Conservation (phyloP, 1,140 invertebrate genomes). For the Liolophura sinensis region DNA sequence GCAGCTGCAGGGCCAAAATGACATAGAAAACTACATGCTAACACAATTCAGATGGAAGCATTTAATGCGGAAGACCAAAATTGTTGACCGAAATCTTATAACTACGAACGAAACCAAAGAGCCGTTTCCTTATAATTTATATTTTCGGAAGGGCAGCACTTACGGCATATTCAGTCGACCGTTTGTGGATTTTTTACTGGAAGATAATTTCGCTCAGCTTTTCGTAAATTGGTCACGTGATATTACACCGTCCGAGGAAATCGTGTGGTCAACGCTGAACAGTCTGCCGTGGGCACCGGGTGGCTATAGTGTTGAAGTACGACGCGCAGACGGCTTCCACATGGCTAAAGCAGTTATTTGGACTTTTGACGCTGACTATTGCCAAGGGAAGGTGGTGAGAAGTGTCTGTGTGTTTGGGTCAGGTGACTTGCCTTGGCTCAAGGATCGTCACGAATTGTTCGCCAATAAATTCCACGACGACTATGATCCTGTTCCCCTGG, state of each 20-base stretch:
- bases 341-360: conserved; percentile 25
- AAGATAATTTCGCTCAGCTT: conserved; percentile 21
- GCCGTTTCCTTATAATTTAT: too few relatives aligned
- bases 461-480: conserved; percentile 51
- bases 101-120: conserved; percentile 14
- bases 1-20: conserved; percentile 36
- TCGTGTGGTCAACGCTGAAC: conserved; percentile 36
- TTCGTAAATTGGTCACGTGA: conserved; percentile 32
- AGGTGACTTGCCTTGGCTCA: conserved; percentile 41
- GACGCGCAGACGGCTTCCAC: conserved; percentile 19
- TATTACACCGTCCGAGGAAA: conserved; percentile 37
- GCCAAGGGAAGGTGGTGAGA: conserved; percentile 23
- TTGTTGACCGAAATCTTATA: not conserved
- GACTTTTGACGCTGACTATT: conserved; percentile 18
- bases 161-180: conserved; percentile 32
- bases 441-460: conserved; percentile 33
- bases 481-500: conserved; percentile 35
- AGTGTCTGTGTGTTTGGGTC: conserved; percentile 43
- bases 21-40: conserved; percentile 28
- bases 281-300: conserved; percentile 29
- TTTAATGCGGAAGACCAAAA: not conserved
- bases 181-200: conserved; percentile 31
- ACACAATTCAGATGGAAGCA: conserved; percentile 5
- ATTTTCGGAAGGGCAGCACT: conserved; percentile 22
- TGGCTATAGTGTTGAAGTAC: conserved; percentile 24